phyloP scores from a whole-genome alignment of 2,797 vertebrate genomes.

The Cryptoprocta ferox region DNA sequence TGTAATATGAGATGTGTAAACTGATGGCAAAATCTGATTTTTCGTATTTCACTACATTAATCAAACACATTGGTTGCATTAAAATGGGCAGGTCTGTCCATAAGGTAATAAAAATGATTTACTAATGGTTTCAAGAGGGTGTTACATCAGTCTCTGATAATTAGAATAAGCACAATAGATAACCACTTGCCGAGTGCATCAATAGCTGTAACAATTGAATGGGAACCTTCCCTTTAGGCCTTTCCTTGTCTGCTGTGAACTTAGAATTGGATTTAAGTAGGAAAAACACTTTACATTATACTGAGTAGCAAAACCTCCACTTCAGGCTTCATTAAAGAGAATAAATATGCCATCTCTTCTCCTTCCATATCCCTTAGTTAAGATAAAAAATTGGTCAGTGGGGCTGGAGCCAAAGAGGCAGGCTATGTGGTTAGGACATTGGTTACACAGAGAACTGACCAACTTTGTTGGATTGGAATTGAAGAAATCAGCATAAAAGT shows the following conservation, averaged over 20 bases:
- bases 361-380: not conserved
- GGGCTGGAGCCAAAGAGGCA: not conserved
- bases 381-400: not conserved
- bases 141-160: not conserved
- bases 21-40: not conserved
- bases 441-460: not conserved
- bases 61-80: not conserved
- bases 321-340: not conserved
- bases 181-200: conserved; percentile 23
- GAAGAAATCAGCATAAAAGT: not conserved
- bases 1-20: not conserved
- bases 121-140: not conserved
- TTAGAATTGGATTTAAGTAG: conserved; percentile 16
- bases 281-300: not conserved
- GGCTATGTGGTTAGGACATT: not conserved
- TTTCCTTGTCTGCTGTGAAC: conserved; percentile 19
- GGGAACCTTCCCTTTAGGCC: conserved; percentile 5
- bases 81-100: not conserved
- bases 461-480: not conserved
- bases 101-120: conserved; percentile 23
- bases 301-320: not conserved
- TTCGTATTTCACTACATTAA: conserved; percentile 36
- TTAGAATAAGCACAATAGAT: not conserved
- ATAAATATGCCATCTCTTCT: not conserved
- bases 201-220: not conserved